Conservation (phyloP, 2,113 vertebrate species). For the Calyptomena viridis region DNA sequence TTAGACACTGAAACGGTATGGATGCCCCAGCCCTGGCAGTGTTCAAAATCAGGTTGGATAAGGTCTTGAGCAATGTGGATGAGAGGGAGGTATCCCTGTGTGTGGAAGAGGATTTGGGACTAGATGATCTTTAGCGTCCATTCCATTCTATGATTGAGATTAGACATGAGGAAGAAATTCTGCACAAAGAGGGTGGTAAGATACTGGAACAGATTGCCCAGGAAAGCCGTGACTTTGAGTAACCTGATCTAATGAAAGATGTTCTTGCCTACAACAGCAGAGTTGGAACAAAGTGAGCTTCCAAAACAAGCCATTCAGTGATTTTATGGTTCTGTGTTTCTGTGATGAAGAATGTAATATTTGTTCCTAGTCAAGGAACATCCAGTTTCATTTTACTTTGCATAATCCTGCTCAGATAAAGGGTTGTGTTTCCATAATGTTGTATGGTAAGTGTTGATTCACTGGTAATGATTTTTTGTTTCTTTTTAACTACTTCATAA, state of each 20-base stretch:
- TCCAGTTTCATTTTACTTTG: background rate
- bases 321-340: background rate
- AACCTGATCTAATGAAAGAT: background rate
- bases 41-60: background rate
- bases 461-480: background rate
- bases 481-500: background rate
- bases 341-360: background rate
- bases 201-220: background rate
- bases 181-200: background rate
- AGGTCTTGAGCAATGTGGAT: background rate
- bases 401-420: background rate
- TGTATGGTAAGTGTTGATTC: background rate
- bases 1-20: background rate
- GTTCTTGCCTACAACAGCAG: background rate
- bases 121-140: background rate
- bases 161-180: background rate
- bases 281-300: background rate
- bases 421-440: background rate
- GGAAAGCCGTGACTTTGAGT: background rate
- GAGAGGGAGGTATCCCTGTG: background rate
- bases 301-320: background rate
- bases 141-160: background rate
- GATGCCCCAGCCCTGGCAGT: background rate
- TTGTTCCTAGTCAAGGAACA: background rate
- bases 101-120: rapidly evolving